phyloP scores from a whole-genome alignment of 1,140 invertebrate species.

The Zaprionus ornatus region DNA sequence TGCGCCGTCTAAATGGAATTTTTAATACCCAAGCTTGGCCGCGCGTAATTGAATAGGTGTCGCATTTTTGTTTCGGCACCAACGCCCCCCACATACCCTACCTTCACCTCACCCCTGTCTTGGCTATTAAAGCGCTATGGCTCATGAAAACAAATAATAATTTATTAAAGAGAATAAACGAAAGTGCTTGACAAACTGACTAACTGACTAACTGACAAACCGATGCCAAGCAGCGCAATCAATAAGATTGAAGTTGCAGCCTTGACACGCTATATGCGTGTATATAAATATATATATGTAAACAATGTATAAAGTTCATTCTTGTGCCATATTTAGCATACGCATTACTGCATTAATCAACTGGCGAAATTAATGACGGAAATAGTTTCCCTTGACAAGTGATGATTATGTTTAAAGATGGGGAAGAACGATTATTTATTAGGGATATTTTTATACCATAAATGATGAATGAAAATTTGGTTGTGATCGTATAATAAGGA shows the following conservation, averaged over 20 bases:
- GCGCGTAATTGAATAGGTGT: conserved; percentile 60
- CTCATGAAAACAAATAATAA: conserved; percentile 38
- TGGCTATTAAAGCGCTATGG: conserved; percentile 4
- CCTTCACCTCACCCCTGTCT: not conserved
- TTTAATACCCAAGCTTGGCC: conserved; percentile 48
- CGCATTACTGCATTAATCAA: conserved; percentile 3
- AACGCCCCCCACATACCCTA: conserved; percentile 4
- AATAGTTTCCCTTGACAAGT: conserved; percentile 11
- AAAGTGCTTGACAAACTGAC: not conserved
- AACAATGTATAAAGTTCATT: not conserved
- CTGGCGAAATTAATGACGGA: not conserved
- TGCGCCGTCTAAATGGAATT: conserved; percentile 53
- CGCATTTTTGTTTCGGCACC: conserved; percentile 46
- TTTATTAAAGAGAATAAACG: conserved; percentile 44
- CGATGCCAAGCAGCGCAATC: conserved; percentile 47
- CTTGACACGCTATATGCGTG: conserved; percentile 35
- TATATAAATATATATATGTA: not conserved
- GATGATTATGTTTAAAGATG: not conserved
- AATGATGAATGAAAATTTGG: no score
- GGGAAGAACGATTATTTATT: not conserved
- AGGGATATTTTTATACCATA: not conserved
- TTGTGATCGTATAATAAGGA: no score
- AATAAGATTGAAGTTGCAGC: conserved; percentile 48
- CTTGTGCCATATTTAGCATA: not conserved
- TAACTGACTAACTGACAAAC: conserved; percentile 12